Conservation (phyloP, 2,888 invertebrate genomes). For the Xylophagus ater region DNA sequence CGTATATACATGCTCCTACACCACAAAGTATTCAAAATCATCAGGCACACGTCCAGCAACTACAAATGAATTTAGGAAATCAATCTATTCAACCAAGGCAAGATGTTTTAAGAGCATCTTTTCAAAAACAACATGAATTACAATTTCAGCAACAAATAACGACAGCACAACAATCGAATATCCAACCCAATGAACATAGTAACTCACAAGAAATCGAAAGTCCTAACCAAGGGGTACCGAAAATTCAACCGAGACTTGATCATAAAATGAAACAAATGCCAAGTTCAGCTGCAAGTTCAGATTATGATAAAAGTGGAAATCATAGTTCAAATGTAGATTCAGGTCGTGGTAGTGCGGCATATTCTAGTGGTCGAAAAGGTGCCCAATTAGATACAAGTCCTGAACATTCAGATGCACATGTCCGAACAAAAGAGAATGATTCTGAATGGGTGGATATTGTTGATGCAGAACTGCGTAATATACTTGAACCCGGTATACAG, state of each 20-base stretch:
- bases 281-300: conserved; percentile 55
- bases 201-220: conserved; percentile 24
- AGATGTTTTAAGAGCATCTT: conserved; percentile 17
- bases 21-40: conserved; percentile 14
- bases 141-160: conserved; percentile 16
- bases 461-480: conserved; percentile 66
- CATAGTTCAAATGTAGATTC: conserved; percentile 69
- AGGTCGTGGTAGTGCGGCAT: conserved; percentile 68
- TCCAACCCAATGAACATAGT: conserved; percentile 3
- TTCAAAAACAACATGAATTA: conserved; percentile 18
- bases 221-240: conserved; percentile 22
- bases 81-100: conserved; percentile 29
- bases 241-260: conserved; percentile 11
- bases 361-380: conserved; percentile 57
- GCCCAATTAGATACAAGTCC: conserved; percentile 45
- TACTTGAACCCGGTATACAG: conserved; percentile 63
- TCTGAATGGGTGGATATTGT: conserved; percentile 74
- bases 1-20: conserved; percentile 14
- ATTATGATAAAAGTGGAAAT: conserved; percentile 64
- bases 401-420: conserved; percentile 44
- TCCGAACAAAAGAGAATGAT: conserved; percentile 43
- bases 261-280: conserved; percentile 31
- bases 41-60: conserved; percentile 11
- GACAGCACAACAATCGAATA: conserved; percentile 7
- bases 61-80: conserved; percentile 9